A percentile compares a stretch with the other conserved stretches of the same genome.
Evolutionary conservation across 2,888 invertebrate species (phyloP).

Genomic region (Sclerodermus sp.): DNA sequence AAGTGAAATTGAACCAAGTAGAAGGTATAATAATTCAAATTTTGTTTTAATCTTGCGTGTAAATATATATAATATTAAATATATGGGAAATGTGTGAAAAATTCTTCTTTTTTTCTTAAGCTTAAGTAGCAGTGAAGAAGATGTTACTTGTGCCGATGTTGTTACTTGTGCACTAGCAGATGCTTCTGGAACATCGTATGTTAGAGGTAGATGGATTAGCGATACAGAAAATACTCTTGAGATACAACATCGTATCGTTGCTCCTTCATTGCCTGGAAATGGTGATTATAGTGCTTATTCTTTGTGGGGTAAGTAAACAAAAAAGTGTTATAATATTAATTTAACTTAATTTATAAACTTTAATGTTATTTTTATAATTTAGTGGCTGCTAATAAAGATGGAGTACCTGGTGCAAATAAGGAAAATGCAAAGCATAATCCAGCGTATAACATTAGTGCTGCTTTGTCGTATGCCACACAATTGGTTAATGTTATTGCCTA

Average conservation of each 20-base stretch:
- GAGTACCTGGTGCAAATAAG: constrained; percentile 59
- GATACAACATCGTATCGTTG: constrained; percentile 75
- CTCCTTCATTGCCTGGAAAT: constrained; percentile 80
- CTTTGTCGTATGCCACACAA: constrained; percentile 84
- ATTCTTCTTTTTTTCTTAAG: constrained; percentile 17
- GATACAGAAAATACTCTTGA: constrained; percentile 71
- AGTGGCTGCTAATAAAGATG: constrained; percentile 65
- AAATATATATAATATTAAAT: constrained; percentile 1
- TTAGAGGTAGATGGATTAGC: constrained; percentile 77
- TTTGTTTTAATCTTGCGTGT: no score
- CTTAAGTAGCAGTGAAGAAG: constrained; percentile 50
- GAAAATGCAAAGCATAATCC: constrained; percentile 67
- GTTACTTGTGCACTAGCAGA: constrained; percentile 64
- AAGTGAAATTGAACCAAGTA: constrained; percentile 59
- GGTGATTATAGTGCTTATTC: constrained; percentile 81
- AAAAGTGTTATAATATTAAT: constrained; percentile 11
- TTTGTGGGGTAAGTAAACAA: constrained; percentile 68
- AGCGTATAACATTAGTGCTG: constrained; percentile 76
- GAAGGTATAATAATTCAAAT: constrained; percentile 57
- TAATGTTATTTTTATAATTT: constrained; percentile 22
- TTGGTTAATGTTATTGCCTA: constrained; percentile 79
- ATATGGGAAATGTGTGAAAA: background rate
- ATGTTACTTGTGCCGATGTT: constrained; percentile 43
- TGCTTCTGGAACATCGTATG: constrained; percentile 77
- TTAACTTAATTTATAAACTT: background rate